A percentile compares a stretch with the other conserved stretches of the same genome.
These are phyloP conservation scores for Agrenia bidenticulata DNA, from an alignment of 2,888 invertebrate genomes.

Conservation along the genomic window DNA sequence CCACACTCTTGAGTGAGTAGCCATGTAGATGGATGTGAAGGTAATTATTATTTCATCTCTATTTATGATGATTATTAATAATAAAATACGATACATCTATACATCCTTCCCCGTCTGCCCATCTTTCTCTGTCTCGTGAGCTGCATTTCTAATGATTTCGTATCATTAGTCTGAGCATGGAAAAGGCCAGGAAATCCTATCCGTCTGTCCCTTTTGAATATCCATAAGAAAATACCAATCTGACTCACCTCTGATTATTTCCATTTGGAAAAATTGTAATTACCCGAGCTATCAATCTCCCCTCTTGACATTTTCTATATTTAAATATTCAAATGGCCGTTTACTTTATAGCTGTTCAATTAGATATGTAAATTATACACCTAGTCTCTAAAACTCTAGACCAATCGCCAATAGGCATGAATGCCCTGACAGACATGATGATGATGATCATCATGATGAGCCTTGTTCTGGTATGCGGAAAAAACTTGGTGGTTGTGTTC, in stretches of 20 bases:
- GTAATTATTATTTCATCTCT: constrained; percentile 23
- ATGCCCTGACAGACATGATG: constrained; percentile 4
- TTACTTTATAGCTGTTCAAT: constrained; percentile 34
- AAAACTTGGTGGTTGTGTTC: neutral
- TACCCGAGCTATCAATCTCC: constrained; percentile 23
- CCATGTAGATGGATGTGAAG: neutral
- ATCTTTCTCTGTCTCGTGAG: constrained; percentile 14
- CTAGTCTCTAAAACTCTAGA: neutral
- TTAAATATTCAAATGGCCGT: constrained; percentile 22
- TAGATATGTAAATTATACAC: constrained; percentile 35
- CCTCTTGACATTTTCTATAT: constrained; percentile 26
- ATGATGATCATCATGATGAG: neutral
- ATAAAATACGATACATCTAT: constrained; percentile 17
- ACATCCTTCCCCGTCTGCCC: constrained; percentile 15
- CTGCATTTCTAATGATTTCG: constrained; percentile 20
- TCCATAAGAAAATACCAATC: too few species aligned
- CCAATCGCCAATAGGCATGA: constrained; percentile 12
- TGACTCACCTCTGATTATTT: neutral
- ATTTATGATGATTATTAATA: constrained; percentile 24
- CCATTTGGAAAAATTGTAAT: constrained; percentile 25
- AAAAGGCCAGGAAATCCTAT: too few species aligned
- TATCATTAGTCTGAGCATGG: neutral
- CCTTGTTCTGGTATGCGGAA: constrained; percentile 18
- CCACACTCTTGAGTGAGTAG: constrained; percentile 2
- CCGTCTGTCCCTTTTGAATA: too few species aligned